phyloP scores from a whole-genome alignment of 2,888 invertebrate species.

The Pachydiplax longipennis region DNA sequence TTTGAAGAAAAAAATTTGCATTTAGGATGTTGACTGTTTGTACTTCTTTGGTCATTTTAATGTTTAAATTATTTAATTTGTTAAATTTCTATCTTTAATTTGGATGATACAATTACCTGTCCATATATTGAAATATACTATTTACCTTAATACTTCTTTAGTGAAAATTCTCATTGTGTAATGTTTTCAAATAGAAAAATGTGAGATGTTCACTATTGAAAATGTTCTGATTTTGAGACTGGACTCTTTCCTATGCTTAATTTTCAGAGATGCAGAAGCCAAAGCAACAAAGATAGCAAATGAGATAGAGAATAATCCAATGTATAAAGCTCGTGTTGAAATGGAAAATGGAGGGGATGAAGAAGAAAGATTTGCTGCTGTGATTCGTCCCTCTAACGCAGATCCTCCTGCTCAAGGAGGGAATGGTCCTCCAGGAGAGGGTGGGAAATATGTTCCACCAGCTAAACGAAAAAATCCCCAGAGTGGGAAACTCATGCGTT shows the following conservation, averaged over 20 bases:
- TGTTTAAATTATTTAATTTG: too few relatives aligned
- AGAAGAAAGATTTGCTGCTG: slow-evolving; percentile 83
- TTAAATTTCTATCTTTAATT: too few relatives aligned
- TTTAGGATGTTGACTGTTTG: too few relatives aligned
- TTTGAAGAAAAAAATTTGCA: too few relatives aligned
- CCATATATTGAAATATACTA: too few relatives aligned
- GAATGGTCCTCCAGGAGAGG: slow-evolving; percentile 21
- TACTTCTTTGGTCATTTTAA: too few relatives aligned
- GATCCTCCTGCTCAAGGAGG: slow-evolving; percentile 46
- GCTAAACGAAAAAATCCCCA: slow-evolving; percentile 74
- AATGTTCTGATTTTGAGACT: background rate
- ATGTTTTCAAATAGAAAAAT: too few relatives aligned
- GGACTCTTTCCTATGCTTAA: background rate
- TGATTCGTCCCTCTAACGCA: slow-evolving; percentile 67
- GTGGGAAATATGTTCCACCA: slow-evolving; percentile 71
- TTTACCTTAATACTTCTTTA: too few relatives aligned
- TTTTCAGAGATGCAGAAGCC: slow-evolving; percentile 73
- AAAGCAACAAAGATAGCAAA: slow-evolving; percentile 90
- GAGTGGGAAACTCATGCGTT: slow-evolving; percentile 72
- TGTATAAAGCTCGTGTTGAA: slow-evolving; percentile 81
- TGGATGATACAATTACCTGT: too few relatives aligned
- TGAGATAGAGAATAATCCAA: slow-evolving; percentile 89
- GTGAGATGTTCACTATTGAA: background rate
- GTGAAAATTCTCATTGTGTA: too few relatives aligned
- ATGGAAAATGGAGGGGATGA: slow-evolving; percentile 95